Percentiles rank a stretch among this genome's conserved stretches.
phyloP scores from a whole-genome alignment of 2,113 vertebrate genomes.

The Zapornia atra region DNA sequence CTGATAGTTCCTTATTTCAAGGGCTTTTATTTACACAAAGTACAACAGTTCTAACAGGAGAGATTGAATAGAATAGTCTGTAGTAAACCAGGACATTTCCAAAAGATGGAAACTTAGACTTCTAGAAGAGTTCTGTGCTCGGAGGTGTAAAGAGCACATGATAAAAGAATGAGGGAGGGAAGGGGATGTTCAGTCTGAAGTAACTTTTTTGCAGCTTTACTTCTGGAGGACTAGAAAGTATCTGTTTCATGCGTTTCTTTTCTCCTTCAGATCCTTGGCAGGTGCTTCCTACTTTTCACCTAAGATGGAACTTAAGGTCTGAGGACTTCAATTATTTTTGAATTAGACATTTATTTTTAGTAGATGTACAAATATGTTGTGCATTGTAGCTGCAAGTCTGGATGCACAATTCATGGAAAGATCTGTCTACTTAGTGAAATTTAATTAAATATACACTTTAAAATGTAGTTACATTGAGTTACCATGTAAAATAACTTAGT shows the following conservation, averaged over 20 bases:
- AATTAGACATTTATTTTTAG: neutral
- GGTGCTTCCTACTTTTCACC: neutral
- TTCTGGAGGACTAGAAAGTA: neutral
- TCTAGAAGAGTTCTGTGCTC: neutral
- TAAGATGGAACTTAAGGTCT: neutral
- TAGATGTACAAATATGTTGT: neutral
- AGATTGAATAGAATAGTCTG: neutral
- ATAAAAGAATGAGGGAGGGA: neutral
- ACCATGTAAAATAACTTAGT: neutral
- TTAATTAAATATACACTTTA: slow-evolving; percentile 12
- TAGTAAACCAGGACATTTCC: neutral
- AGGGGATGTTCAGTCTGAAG: neutral
- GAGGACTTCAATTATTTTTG: neutral
- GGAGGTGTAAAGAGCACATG: fast-evolving
- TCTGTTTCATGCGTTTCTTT: neutral
- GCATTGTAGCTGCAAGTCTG: neutral
- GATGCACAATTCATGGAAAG: neutral
- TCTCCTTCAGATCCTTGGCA: neutral
- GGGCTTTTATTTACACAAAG: neutral
- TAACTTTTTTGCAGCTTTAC: neutral
- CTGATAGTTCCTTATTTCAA: neutral
- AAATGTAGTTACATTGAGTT: neutral
- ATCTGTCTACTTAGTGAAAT: neutral
- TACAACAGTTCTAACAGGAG: neutral
- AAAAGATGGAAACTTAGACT: neutral